Evolutionary conservation across 1,140 invertebrate genomes (phyloP).

Genomic region (Drosophila arawakana): DNA sequence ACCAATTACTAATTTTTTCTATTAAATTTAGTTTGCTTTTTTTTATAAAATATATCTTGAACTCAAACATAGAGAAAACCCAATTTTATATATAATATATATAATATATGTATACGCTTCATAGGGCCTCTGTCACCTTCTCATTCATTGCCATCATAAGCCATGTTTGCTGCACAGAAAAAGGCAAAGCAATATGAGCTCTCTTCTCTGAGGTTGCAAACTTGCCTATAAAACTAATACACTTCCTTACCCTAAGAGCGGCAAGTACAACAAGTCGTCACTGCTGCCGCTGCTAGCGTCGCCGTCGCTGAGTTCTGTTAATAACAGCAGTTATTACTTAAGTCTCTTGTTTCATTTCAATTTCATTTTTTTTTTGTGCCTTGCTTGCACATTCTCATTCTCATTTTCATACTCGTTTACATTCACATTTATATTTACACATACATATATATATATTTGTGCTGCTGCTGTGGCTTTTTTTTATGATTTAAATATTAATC

Average conservation of each 20-base stretch:
- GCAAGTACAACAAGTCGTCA: slow-evolving; percentile 11
- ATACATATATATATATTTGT: no score
- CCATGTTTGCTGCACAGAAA: no score
- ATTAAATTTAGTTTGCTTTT: no score
- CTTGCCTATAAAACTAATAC: background rate
- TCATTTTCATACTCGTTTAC: slow-evolving; percentile 12
- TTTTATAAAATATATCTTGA: no score
- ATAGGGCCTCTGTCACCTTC: no score
- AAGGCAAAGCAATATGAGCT: no score
- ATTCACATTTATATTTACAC: background rate
- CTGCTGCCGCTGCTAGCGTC: background rate
- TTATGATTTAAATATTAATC: slow-evolving; percentile 64
- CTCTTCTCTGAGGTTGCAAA: no score
- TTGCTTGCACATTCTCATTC: slow-evolving; percentile 46
- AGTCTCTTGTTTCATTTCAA: slow-evolving; percentile 69
- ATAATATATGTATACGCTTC: no score
- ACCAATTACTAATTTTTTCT: no score
- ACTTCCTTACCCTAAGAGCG: background rate
- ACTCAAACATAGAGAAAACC: no score
- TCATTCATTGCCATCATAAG: no score
- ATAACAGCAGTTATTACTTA: slow-evolving; percentile 67
- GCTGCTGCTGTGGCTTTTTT: slow-evolving; percentile 1
- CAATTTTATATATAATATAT: no score
- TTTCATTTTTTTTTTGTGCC: slow-evolving; percentile 55
- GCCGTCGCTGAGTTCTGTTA: slow-evolving; percentile 39